Evolutionary conservation across 1,140 invertebrate genomes (phyloP), one percentile per base, ranked within the genome.

Genomic region (Papilio helenus): DNA sequence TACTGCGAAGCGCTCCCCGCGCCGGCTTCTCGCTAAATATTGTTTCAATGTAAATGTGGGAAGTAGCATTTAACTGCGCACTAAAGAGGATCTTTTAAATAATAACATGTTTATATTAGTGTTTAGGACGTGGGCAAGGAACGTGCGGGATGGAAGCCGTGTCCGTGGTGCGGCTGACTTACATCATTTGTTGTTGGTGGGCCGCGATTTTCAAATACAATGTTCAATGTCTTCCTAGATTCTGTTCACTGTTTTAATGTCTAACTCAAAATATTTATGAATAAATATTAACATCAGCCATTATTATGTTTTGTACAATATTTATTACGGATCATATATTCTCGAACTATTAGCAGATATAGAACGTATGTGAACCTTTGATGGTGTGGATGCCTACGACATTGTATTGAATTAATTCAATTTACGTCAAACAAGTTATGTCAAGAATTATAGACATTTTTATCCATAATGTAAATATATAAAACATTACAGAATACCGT

Each of bases 21-120:
- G 76, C 79, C 81, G 80, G 86, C 87, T 93, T 92, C 86, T 82
- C 88, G 87, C 86, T 89, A 90, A 94, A 86, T 83, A 87, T 86
- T 86, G 83, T 88, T 92, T 91, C 86, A 82, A 80, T 65, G 86
- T 89, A 92, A 86, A 85, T 86, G 86, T 85, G 84, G 82, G 84
- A 88, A 88, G 85, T 86, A 80, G 79, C 71, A 82, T 82, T 82
- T 84, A 88, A 91, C 82, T 89, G 90, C 87, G 86, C 87, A 86
- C 82, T 85, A 84, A 80, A 83, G 80, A 85, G 84, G 71, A 83
- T 81, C 80, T 86, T 88, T 85, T 77, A 81, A 83, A 84, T 85
- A 88, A 87, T 85, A 87, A 88, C 84, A 84, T 61, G 76, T 77
- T 55, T 76, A 77, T 77, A 42, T 77, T 77, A 34, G 76, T 58